Base-by-base conservation (phyloP, 2,113 vertebrate species). In the Nothobranchius kuhntae region DNA sequence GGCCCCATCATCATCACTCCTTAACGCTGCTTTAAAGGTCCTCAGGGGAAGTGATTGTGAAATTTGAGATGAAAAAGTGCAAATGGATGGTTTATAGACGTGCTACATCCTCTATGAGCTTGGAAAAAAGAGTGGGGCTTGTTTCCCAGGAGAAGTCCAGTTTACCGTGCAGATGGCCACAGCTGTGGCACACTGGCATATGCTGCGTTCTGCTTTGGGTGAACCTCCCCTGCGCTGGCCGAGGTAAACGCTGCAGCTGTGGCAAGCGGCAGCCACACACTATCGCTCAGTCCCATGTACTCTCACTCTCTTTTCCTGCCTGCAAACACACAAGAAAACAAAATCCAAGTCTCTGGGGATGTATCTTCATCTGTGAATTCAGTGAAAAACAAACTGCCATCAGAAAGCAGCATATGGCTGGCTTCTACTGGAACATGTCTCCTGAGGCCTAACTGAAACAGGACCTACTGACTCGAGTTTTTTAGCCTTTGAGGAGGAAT, bases 391-490 rank as follows among this genome's bases (percentile, higher is more conserved):
- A 86, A 85, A 79, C 15, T 11, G 59, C 63, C 71, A 55, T 86
- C 68, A 72, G 68, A 81, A 69, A 67, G 72, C 60, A 74, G 57
- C 85, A 86, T 89, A 89, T 86, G 88, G 83, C 65, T 46, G 0
- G 7, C 9, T 70, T 82, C 75, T 67, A 65, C 54, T 61, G 68
- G 73, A 68, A 78, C 73, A 69, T 53, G 60, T 85, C 77, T 82
- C 76, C 3, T 57, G 66, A 69, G 82, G 61, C 78, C 65, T 17
- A 47, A 57, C 63, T 69, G 74, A 80, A 65, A 75, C 75, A 65
- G 35, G 48, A 60, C 60, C 70, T 30, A 36, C 35, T 40, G 71
- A 53, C 54, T 69, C 63, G 54, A 68, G 50, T 64, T 73, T 67
- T 21, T 13, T 53, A 63, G 71, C 63, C 52, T 54, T 51, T 9